Evolutionary conservation across 2,113 vertebrate genomes (phyloP).

Genomic region (Sander vitreus): DNA sequence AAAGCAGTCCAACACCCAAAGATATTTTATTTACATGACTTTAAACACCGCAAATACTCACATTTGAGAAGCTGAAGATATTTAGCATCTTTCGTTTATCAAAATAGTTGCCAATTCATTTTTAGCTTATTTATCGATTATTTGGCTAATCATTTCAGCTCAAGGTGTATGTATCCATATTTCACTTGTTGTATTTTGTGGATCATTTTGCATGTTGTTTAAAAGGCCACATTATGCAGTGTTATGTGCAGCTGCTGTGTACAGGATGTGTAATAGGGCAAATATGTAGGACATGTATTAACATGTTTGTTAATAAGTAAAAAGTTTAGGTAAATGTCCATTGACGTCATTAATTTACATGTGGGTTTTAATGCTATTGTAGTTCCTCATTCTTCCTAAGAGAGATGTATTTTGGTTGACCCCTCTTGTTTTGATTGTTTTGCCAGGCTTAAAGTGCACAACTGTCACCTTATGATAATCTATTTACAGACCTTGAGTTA

Average conservation of each 20-base stretch:
- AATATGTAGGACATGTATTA: not conserved
- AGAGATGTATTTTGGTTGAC: not conserved
- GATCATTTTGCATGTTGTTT: too few relatives aligned
- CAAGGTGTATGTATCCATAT: too few relatives aligned
- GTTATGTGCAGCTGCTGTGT: not conserved
- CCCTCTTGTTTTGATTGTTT: too few relatives aligned
- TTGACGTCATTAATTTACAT: not conserved
- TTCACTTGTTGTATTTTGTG: too few relatives aligned
- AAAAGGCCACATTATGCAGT: too few relatives aligned
- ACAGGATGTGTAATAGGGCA: not conserved
- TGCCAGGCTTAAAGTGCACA: not conserved
- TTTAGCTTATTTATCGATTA: not conserved
- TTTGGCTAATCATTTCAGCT: not conserved
- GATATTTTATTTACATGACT: not conserved
- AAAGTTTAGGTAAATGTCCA: not conserved
- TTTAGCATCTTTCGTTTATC: not conserved
- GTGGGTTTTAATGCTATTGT: not conserved
- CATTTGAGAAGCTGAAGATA: not conserved
- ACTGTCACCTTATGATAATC: not conserved
- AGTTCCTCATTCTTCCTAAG: not conserved
- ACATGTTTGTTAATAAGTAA: not conserved
- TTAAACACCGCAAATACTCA: not conserved
- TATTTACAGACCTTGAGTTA: not conserved
- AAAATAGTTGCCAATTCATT: not conserved
- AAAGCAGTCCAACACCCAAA: not conserved